Base-by-base conservation (phyloP, 2,113 vertebrate species). In the Dolichallabes microphthalmus region DNA sequence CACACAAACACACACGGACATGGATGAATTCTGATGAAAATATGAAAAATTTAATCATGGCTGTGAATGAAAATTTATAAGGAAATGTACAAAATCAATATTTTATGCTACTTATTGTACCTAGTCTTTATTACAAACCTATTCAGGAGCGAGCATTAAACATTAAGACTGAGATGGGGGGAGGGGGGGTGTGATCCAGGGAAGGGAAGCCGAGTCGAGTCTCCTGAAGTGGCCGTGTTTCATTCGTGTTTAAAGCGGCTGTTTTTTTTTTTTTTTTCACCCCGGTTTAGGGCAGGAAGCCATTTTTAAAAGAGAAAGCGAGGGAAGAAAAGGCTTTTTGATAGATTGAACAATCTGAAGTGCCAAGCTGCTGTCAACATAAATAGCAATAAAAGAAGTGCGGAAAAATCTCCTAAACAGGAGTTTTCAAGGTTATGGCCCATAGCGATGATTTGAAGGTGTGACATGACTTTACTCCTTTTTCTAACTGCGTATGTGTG, bases 51-150 rank as follows among this genome's bases (percentile, higher is more conserved):
- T 17, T 66, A 30, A 32, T 68, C 64, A 32, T 17, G 14, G 5
- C 39, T 25, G 93, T 95, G 96, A 96, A 97, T 96, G 96, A 96
- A 98, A 97, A 97, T 97, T 96, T 96, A 97, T 97, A 97, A 96
- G 96, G 96, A 98, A 98, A 97, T 97, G 96, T 97, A 96, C 96
- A 96, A 95, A 98, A 98, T 98, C 96, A 97, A 98, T 98, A 97
- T 98, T 98, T 98, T 92, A 98, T 98, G 96, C 95, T 96, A 95
- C 95, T 96, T 96, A 96, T 96, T 95, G 96, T 97, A 97, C 96
- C 96, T 96, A 88, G 95, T 96, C 96, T 96, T 97, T 97, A 97
- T 96, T 95, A 96, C 97, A 98, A 98, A 97, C 96, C 96, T 96
- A 96, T 96, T 98, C 96, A 96, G 90, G 94, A 95, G 96, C 93